Conservation (phyloP, 1,140 invertebrate species). For the Vollenhovia emeryi region DNA sequence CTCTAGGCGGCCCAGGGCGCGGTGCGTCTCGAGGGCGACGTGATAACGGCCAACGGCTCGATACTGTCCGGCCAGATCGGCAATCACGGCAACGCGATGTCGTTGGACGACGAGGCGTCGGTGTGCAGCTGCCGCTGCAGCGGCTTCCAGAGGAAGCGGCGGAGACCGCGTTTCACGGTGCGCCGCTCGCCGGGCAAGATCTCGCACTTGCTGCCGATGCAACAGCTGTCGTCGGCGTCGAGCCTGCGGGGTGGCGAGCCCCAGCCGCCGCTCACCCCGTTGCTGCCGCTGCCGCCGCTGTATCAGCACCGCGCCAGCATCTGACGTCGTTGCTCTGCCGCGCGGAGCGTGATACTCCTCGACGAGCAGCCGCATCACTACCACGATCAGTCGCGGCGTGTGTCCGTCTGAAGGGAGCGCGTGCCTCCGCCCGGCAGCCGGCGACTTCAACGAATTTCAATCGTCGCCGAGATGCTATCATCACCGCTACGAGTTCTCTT, state of each 20-base stretch:
- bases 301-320: conserved; percentile 87
- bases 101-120: conserved; percentile 89
- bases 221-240: conserved; percentile 86
- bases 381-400: conserved; percentile 77
- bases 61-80: conserved; percentile 90
- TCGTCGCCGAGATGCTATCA: conserved; percentile 37
- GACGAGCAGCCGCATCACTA: conserved; percentile 69
- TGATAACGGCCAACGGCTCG: conserved; percentile 95
- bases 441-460: conserved; percentile 68
- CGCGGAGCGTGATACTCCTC: conserved; percentile 72
- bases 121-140: conserved; percentile 94
- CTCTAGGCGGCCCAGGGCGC: conserved; percentile 92
- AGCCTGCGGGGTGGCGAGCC: conserved; percentile 82
- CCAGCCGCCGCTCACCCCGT: conserved; percentile 83
- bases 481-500: conserved; percentile 42
- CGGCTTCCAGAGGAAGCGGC: conserved; percentile 88
- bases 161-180: conserved; percentile 89
- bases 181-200: conserved; percentile 91
- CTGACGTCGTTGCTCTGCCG: conserved; percentile 82
- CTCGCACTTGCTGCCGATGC: conserved; percentile 89
- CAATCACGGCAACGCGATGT: conserved; percentile 86
- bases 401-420: conserved; percentile 75
- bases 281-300: conserved; percentile 85
- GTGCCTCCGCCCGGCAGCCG: conserved; percentile 35
- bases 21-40: conserved; percentile 96